phyloP scores from a whole-genome alignment of 2,797 vertebrate genomes.

The Neomorphus geoffroyi region DNA sequence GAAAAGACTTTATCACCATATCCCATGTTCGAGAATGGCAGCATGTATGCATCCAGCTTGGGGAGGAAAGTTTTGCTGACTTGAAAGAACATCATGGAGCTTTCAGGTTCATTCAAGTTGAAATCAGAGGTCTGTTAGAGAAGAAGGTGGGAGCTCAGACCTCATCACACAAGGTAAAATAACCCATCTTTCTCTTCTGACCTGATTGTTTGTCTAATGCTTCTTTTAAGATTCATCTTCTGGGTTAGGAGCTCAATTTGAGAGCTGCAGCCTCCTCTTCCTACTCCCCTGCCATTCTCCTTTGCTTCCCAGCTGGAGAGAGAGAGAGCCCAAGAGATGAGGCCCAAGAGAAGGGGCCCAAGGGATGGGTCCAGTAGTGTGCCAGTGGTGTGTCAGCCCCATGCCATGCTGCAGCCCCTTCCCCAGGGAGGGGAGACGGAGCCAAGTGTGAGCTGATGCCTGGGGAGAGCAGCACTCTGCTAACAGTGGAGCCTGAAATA shows the following conservation, averaged over 20 bases:
- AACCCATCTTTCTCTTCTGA: accelerated
- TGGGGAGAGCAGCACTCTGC: background rate
- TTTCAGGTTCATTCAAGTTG: background rate
- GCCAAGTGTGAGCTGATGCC: background rate
- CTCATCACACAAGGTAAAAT: accelerated
- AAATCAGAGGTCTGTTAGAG: background rate
- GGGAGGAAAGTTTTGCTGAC: background rate
- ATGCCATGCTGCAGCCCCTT: background rate
- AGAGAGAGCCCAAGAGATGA: background rate
- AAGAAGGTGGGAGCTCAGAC: background rate
- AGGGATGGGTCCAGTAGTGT: too few relatives aligned
- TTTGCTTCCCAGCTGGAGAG: accelerated
- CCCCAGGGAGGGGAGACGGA: too few relatives aligned
- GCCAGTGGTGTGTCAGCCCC: background rate
- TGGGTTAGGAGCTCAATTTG: background rate
- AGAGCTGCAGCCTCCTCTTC: background rate
- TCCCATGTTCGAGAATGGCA: background rate
- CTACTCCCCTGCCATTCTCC: background rate
- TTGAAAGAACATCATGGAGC: background rate
- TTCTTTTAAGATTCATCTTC: background rate
- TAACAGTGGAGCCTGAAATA: background rate
- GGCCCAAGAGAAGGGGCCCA: background rate
- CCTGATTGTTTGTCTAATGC: background rate
- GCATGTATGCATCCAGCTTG: accelerated
- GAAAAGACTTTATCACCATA: background rate